Evolutionary conservation across 1,140 invertebrate species (phyloP).

Genomic region (Lepidostoma basale): DNA sequence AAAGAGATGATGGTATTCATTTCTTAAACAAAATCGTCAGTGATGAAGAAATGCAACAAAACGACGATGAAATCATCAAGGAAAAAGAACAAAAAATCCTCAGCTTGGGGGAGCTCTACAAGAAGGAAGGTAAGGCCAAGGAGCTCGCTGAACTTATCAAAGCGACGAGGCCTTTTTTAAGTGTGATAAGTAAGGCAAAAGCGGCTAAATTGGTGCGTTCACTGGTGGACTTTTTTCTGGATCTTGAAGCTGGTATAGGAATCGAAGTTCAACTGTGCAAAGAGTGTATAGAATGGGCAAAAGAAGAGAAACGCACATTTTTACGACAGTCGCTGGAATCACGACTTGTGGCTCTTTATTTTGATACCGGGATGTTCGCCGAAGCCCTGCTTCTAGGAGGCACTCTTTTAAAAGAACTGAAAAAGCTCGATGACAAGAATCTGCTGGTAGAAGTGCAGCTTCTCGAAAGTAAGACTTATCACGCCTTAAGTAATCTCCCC

Average conservation of each 20-base stretch:
- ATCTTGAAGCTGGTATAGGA: constrained; percentile 92
- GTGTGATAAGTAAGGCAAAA: constrained; percentile 96
- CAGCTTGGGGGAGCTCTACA: constrained; percentile 86
- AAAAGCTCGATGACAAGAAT: constrained; percentile 99
- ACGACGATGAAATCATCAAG: constrained; percentile 85
- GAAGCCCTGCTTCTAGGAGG: constrained; percentile 86
- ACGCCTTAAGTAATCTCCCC: constrained; percentile 94
- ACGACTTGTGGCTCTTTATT: constrained; percentile 90
- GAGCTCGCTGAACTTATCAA: constrained; percentile 93
- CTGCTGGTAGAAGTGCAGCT: constrained; percentile 95
- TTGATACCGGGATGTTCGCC: constrained; percentile 88
- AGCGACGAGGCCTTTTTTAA: constrained; percentile 91
- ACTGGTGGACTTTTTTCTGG: constrained; percentile 96
- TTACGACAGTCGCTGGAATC: constrained; percentile 95
- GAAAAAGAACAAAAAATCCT: constrained; percentile 90
- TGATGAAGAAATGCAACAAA: constrained; percentile 71
- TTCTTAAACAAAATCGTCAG: constrained; percentile 27
- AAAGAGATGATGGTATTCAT: constrained; percentile 27
- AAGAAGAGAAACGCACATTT: constrained; percentile 96
- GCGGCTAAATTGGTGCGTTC: constrained; percentile 97
- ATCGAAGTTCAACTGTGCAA: constrained; percentile 89
- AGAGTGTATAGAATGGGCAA: constrained; percentile 99
- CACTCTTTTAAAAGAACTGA: constrained; percentile 89
- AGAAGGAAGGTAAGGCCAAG: constrained; percentile 91
- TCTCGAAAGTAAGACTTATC: constrained; percentile 98